phyloP scores from a whole-genome alignment of 2,888 invertebrate species.

The Pachydiplax longipennis region DNA sequence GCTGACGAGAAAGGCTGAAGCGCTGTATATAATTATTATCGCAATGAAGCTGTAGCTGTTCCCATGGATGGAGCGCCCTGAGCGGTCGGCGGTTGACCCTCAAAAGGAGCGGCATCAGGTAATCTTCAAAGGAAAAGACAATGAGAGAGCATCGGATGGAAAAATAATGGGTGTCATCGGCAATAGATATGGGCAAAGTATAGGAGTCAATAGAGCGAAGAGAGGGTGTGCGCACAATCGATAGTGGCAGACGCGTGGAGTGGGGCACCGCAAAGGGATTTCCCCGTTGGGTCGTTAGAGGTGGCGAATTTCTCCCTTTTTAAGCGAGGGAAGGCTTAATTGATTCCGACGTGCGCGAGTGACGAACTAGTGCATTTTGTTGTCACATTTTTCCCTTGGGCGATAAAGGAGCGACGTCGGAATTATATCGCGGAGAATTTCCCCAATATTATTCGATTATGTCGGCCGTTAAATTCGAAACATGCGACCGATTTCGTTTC shows the following conservation, averaged over 20 bases:
- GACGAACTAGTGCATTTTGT: background rate
- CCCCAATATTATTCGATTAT: background rate
- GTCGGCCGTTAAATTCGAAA: background rate
- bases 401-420: background rate
- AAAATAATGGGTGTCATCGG: background rate
- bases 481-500: background rate
- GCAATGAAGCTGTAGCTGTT: too few relatives aligned
- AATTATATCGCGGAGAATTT: background rate
- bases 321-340: background rate
- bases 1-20: too few relatives aligned
- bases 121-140: background rate
- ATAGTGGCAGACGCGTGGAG: background rate
- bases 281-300: background rate
- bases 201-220: background rate
- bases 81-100: too few relatives aligned
- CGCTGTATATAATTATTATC: too few relatives aligned
- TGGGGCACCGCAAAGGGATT: background rate
- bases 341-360: background rate
- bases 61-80: too few relatives aligned
- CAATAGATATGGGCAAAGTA: background rate
- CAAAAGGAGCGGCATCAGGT: too few relatives aligned
- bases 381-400: background rate
- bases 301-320: background rate
- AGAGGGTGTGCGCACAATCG: background rate
- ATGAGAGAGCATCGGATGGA: background rate